Conservation (phyloP, 2,888 invertebrate species). For the Eristalis tenax region DNA sequence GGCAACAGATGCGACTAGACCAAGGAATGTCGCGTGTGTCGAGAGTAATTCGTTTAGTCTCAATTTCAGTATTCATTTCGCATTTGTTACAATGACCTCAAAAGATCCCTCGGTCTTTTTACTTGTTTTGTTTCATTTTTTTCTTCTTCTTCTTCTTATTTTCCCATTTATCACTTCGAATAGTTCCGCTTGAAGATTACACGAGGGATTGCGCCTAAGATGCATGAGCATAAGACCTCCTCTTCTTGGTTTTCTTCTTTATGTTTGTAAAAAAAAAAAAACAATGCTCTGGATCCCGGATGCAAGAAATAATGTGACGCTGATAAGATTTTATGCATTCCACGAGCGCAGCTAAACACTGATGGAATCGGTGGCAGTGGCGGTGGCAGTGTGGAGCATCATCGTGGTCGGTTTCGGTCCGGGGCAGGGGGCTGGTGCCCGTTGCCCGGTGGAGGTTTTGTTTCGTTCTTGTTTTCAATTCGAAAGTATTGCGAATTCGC, state of each 20-base stretch:
- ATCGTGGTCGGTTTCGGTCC: not conserved
- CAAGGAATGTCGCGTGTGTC: constrained; percentile 5
- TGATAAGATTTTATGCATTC: constrained; percentile 64
- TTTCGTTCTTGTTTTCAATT: not conserved
- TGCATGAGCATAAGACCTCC: constrained; percentile 2
- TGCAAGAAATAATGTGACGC: constrained; percentile 62
- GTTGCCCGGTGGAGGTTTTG: not conserved
- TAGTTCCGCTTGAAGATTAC: constrained; percentile 71
- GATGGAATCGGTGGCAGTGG: not conserved
- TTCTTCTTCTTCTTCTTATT: not conserved
- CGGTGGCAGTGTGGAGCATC: not conserved
- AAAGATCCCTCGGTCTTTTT: constrained; percentile 1
- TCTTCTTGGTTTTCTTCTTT: not conserved
- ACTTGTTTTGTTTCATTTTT: not conserved
- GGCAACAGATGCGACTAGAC: not conserved
- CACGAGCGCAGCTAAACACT: constrained; percentile 43
- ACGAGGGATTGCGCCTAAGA: constrained; percentile 20
- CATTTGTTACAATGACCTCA: constrained; percentile 48
- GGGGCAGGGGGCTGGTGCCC: not conserved
- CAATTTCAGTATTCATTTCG: constrained; percentile 13
- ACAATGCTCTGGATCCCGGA: constrained; percentile 59
- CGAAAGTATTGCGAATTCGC: constrained; percentile 17
- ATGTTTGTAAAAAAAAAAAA: constrained; percentile 39
- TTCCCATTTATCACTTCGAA: constrained; percentile 39
- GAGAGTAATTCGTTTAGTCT: not conserved